Conservation (phyloP, 2,797 vertebrate species). For the Myotis daubentonii region DNA sequence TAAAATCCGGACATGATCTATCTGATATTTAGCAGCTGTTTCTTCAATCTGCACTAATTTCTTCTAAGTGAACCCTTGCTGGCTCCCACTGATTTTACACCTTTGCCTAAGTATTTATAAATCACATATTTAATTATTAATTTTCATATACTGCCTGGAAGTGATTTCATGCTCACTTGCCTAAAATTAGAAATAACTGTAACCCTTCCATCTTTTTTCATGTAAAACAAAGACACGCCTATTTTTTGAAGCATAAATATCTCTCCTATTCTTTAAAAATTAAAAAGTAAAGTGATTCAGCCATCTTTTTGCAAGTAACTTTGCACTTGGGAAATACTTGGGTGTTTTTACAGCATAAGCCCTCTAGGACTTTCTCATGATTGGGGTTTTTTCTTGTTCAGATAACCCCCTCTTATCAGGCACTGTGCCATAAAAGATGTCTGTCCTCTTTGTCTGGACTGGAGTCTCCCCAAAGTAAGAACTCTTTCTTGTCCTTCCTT, state of each 20-base stretch:
- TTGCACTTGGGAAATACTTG: not conserved
- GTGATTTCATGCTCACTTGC: not conserved
- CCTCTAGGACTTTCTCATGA: not conserved
- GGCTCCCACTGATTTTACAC: not conserved
- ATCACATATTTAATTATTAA: not conserved
- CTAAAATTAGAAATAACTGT: not conserved
- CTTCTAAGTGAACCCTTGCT: constrained; percentile 36
- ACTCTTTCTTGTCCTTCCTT: not conserved
- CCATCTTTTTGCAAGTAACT: not conserved
- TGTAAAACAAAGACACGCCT: not conserved
- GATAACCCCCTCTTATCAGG: not conserved
- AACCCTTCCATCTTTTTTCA: not conserved
- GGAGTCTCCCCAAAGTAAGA: not conserved
- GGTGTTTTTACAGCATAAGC: not conserved
- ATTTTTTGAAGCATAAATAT: constrained; percentile 1
- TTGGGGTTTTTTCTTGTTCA: not conserved
- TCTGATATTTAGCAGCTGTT: not conserved
- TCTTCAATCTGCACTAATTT: not conserved
- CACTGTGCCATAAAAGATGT: not conserved
- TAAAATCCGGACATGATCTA: not conserved
- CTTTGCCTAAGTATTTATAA: not conserved
- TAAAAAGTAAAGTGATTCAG: not conserved
- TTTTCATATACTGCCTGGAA: not conserved
- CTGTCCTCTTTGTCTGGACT: not conserved
- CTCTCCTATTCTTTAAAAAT: constrained; percentile 1